Percentiles rank a stretch among this genome's conserved stretches.
Conservation (phyloP, 2,888 invertebrate genomes). For the Chalcosyrphus nemorum region DNA sequence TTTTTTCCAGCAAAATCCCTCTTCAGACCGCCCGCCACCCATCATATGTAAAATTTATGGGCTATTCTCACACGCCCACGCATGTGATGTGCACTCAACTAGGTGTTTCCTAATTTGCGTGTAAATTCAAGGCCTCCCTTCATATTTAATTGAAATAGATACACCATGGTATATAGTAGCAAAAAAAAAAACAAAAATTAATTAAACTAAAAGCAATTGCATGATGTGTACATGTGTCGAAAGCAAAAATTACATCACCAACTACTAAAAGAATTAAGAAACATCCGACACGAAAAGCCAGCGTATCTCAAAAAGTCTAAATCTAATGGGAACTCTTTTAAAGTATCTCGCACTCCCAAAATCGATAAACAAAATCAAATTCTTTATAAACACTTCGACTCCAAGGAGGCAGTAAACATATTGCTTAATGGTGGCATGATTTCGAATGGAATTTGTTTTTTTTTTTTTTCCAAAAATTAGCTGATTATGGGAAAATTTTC, state of each 20-base stretch:
- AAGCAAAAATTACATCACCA: constrained; percentile 34
- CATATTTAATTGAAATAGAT: constrained; percentile 17
- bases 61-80: neutral
- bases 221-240: constrained; percentile 22
- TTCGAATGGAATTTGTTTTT: constrained; percentile 2
- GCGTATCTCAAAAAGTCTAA: neutral
- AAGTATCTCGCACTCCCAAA: neutral
- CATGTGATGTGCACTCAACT: neutral
- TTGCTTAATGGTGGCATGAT: constrained; percentile 4
- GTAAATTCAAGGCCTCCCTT: constrained; percentile 32
- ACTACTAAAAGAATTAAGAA: neutral
- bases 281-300: constrained; percentile 21
- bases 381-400: constrained; percentile 22
- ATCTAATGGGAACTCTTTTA: neutral
- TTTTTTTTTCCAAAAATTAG: constrained; percentile 8
- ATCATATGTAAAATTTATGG: constrained; percentile 11
- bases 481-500: constrained; percentile 18
- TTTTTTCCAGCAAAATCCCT: neutral
- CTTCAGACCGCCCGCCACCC: neutral
- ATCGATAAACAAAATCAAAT: constrained; percentile 49
- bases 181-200: neutral
- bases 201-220: constrained; percentile 47
- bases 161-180: constrained; percentile 6
- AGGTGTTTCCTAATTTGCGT: constrained; percentile 51
- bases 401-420: constrained; percentile 2